These are phyloP conservation scores for Listronotus oregonensis DNA, from an alignment of 1,140 invertebrate species.

Conservation along the genomic window DNA sequence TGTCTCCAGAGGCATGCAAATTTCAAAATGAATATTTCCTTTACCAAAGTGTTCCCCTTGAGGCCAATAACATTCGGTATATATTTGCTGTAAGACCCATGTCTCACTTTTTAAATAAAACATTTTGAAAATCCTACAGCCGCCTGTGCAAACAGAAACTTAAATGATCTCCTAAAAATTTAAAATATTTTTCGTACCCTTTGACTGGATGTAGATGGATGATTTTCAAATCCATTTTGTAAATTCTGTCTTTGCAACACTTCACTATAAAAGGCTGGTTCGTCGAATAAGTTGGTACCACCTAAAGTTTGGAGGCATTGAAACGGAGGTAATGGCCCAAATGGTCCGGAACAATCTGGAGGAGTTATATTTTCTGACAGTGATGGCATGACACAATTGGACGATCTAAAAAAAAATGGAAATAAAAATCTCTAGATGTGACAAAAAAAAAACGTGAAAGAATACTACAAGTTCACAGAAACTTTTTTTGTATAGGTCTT, in stretches of 20 bases:
- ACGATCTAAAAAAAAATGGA: constrained; percentile 49
- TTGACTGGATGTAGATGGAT: constrained; percentile 47
- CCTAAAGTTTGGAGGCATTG: constrained; percentile 78
- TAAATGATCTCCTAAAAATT: no score
- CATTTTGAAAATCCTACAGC: no score
- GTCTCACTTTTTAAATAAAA: no score
- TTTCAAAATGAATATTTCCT: no score
- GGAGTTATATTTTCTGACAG: constrained; percentile 66
- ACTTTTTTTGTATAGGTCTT: no score
- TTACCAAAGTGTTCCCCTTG: no score
- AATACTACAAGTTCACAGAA: no score
- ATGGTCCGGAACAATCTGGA: constrained; percentile 61
- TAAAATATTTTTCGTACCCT: no score
- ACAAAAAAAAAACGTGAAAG: not conserved
- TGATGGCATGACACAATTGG: constrained; percentile 63
- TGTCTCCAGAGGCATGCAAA: no score
- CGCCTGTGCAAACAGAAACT: no score
- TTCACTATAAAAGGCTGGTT: constrained; percentile 61
- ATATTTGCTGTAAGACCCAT: no score
- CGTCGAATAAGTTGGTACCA: constrained; percentile 62
- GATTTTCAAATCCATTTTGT: constrained; percentile 52
- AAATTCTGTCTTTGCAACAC: constrained; percentile 58
- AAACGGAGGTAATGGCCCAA: constrained; percentile 71
- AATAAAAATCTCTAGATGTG: not conserved
- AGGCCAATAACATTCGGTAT: no score